Evolutionary conservation across 2,113 vertebrate genomes (phyloP).

Genomic region (Phrynosoma blainvillii): DNA sequence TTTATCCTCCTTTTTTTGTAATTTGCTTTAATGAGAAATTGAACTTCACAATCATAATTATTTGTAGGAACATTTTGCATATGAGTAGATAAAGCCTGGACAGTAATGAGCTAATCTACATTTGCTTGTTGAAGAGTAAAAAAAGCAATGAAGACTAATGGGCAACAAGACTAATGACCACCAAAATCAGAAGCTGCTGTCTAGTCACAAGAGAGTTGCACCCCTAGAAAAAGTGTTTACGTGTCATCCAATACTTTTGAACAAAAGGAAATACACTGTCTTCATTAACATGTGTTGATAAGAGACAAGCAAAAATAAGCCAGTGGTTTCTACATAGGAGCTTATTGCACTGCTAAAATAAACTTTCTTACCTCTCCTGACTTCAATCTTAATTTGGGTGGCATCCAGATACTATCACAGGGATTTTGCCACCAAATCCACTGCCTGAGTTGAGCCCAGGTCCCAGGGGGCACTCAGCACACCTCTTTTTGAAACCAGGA

Average conservation of each 20-base stretch:
- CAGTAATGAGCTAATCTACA: constrained; percentile 48
- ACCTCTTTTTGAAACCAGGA: too few relatives aligned
- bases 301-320: neutral
- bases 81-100: constrained; percentile 29
- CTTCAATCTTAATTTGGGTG: too few relatives aligned
- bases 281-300: neutral
- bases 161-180: constrained; percentile 6
- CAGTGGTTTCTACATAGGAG: neutral
- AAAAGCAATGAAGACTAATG: constrained; percentile 38
- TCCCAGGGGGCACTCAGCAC: too few relatives aligned
- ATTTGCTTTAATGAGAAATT: constrained; percentile 52
- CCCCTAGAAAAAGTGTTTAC: neutral
- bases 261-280: neutral
- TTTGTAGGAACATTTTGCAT: constrained; percentile 22
- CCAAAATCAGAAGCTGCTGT: constrained; percentile 18
- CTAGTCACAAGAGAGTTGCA: constrained; percentile 1
- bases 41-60: constrained; percentile 22
- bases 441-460: too few relatives aligned
- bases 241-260: too few relatives aligned
- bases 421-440: too few relatives aligned
- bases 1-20: constrained; percentile 52
- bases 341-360: too few relatives aligned
- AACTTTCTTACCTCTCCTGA: too few relatives aligned
- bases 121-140: constrained; percentile 29
- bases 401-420: too few relatives aligned